These are phyloP conservation scores for Tetramorium simillimum DNA, from an alignment of 1,140 invertebrate genomes.

Conservation along the genomic window DNA sequence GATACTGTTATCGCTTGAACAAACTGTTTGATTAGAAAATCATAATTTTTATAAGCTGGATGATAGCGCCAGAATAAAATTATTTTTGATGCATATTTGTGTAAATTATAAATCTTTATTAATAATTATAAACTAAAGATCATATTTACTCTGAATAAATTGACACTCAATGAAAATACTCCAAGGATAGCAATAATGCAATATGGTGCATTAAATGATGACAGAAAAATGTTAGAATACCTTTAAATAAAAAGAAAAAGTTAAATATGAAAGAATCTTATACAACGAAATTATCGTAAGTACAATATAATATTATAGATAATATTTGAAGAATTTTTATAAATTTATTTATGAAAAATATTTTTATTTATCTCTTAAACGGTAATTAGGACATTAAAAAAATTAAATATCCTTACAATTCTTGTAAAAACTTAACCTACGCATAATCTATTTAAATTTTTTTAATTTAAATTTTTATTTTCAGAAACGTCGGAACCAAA, in stretches of 20 bases:
- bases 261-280: background rate
- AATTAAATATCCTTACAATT: no score
- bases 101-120: background rate
- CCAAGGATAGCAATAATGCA: background rate
- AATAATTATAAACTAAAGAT: background rate
- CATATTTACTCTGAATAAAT: constrained; percentile 42
- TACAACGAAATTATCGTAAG: background rate
- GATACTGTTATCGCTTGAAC: background rate
- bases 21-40: background rate
- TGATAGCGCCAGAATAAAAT: background rate
- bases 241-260: constrained; percentile 18
- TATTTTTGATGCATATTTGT: background rate
- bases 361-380: background rate
- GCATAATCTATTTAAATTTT: background rate
- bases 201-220: background rate
- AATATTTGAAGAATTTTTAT: background rate
- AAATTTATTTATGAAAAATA: background rate
- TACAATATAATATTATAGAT: background rate
- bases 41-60: background rate
- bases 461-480: no score
- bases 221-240: background rate
- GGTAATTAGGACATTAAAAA: no score
- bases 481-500: background rate
- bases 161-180: constrained; percentile 33
- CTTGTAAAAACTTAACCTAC: no score